phyloP scores from a whole-genome alignment of 1,140 invertebrate species.

The Dreissena rostriformis region DNA sequence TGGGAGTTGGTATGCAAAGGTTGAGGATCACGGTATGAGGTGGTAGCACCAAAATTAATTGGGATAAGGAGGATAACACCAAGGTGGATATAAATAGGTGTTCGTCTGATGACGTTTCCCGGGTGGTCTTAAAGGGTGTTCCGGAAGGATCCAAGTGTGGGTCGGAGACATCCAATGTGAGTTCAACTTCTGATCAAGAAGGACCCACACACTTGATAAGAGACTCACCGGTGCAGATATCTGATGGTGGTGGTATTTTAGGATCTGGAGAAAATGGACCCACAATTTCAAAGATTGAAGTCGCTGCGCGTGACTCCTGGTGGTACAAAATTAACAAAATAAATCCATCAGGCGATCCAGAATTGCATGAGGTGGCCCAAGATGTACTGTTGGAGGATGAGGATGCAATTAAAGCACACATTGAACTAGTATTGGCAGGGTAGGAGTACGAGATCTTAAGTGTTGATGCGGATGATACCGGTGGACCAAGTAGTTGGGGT shows the following conservation, averaged over 20 bases:
- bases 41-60: background rate
- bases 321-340: constrained; percentile 1
- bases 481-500: constrained; percentile 7
- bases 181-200: background rate
- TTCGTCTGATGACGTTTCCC: constrained; percentile 1
- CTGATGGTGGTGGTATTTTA: constrained; percentile 15
- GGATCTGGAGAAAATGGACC: background rate
- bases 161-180: constrained; percentile 10
- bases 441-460: constrained; percentile 3
- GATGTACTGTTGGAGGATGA: background rate
- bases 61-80: background rate
- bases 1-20: background rate
- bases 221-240: background rate
- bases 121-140: constrained; percentile 18
- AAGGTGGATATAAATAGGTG: background rate
- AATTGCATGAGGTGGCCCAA: background rate
- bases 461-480: background rate
- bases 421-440: background rate
- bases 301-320: constrained; percentile 6
- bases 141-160: background rate
- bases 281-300: background rate
- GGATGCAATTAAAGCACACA: background rate
- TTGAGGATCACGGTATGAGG: constrained; percentile 4
- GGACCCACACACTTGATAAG: constrained; percentile 2
- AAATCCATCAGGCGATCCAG: constrained; percentile 26